Base-by-base conservation (phyloP, 2,888 invertebrate genomes). In the Ypsolopha sequella region DNA sequence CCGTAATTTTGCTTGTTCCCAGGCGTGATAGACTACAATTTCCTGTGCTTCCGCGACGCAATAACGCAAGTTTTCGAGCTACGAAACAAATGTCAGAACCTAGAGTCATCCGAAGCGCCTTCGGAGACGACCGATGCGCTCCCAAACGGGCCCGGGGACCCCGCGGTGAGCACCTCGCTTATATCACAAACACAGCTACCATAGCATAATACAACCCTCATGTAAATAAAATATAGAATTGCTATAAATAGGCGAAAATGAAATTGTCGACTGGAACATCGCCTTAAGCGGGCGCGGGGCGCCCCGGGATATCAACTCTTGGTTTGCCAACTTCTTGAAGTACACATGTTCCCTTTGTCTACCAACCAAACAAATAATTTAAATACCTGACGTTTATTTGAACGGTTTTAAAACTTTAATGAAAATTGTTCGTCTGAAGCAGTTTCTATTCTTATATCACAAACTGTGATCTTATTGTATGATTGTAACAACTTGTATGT, bases 21-120 rank as follows among this genome's bases (percentile, higher is more conserved):
- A 96, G 96, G 96, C 65, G 93, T 99, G 51, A 99, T 99, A 67
- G 98, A 99, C 80, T 99, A 98, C 86, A 99, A 99, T 79, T 99
- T 99, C 72, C 88, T 97, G 58, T 97, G 97, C 81, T 98, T 99
- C 80, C 95, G 98, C 41, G 93, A 96, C 75, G 98, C 97, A 11
- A 98, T 99, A 60, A 96, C 97, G 63, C 95, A 97, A 79, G 97
- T 99, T 24, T 98, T 99, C 80, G 96, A 97, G 70, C 74, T 95
- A 51, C 89, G 94, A 48, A 92, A 92, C 64, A 94, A 93, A 76
- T 88, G 88, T 55, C 89, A 91, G 61, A 89, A 88, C 55, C 71
- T 86, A 2, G 56, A 65, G 0, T 58, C 64, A 24, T 54, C 62
- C 13, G 69, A 75, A 56, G 66, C 65, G 11, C 59, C 63, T 13